These are phyloP conservation scores for Gila orcuttii DNA, from an alignment of 2,113 vertebrate species.

Conservation along the genomic window DNA sequence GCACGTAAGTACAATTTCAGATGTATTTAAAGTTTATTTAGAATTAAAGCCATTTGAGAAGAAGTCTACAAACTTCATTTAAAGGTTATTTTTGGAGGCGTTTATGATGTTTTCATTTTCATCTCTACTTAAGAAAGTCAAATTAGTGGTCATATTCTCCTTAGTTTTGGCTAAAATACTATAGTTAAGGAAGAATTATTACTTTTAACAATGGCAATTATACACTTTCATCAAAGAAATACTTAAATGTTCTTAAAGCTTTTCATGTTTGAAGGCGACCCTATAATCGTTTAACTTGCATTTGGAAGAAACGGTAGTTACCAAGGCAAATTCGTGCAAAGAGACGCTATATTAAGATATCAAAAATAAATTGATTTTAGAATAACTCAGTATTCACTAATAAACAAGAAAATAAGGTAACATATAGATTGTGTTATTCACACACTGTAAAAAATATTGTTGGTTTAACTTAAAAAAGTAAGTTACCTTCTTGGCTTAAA, in stretches of 20 bases:
- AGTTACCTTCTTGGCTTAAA: too few species aligned
- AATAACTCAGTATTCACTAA: not conserved
- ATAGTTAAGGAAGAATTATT: not conserved
- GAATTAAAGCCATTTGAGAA: not conserved
- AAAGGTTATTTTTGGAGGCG: not conserved
- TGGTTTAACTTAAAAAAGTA: too few species aligned
- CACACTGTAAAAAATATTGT: too few species aligned
- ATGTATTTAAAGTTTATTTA: not conserved
- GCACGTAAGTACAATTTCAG: constrained; percentile 68
- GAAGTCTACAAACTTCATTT: not conserved
- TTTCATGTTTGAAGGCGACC: not conserved
- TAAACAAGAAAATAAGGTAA: not conserved
- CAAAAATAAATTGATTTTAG: not conserved
- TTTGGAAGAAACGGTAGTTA: not conserved
- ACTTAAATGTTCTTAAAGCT: not conserved
- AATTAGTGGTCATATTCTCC: not conserved
- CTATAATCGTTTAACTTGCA: not conserved
- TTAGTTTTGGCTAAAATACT: not conserved
- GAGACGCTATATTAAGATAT: not conserved
- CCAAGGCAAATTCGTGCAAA: not conserved
- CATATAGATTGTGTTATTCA: not conserved
- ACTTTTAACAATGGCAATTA: not conserved
- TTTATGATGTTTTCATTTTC: not conserved
- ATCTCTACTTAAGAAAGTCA: not conserved
- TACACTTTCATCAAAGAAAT: too few species aligned